These are phyloP conservation scores for Nothura maculosa DNA, from an alignment of 2,797 vertebrate genomes.

Conservation along the genomic window DNA sequence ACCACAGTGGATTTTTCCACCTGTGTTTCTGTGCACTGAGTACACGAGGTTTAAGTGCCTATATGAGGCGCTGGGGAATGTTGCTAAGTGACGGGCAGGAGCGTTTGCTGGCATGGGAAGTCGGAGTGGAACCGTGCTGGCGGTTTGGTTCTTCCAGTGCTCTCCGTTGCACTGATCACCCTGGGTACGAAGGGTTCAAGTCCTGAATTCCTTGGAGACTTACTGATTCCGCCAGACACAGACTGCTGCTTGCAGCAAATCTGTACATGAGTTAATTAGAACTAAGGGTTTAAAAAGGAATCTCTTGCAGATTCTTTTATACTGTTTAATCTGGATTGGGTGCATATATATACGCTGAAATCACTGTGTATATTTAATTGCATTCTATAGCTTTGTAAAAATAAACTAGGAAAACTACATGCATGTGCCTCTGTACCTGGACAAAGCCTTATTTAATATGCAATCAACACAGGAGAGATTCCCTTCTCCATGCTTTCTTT, in stretches of 20 bases:
- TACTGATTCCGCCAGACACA: background rate
- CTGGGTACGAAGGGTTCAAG: background rate
- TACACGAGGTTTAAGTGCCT: background rate
- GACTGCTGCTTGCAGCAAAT: background rate
- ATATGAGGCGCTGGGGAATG: background rate
- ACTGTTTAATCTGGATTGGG: background rate
- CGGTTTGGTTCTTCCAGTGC: background rate
- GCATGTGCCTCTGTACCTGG: background rate
- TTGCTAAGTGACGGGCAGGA: background rate
- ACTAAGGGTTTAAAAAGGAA: background rate
- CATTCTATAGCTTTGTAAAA: background rate
- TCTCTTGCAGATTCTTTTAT: background rate
- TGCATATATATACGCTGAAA: background rate
- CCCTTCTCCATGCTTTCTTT: accelerated
- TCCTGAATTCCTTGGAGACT: background rate
- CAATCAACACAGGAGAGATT: background rate
- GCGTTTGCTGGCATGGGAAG: background rate
- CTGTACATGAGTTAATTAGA: background rate
- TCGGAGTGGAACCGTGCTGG: accelerated
- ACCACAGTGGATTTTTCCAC: background rate
- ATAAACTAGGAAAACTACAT: background rate
- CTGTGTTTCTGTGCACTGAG: background rate
- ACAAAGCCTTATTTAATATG: background rate
- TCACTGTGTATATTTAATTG: background rate
- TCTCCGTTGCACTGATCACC: background rate